A percentile compares a stretch with the other conserved stretches of the same genome.
phyloP scores from a whole-genome alignment of 1,140 invertebrate genomes.

The Formica selysi region DNA sequence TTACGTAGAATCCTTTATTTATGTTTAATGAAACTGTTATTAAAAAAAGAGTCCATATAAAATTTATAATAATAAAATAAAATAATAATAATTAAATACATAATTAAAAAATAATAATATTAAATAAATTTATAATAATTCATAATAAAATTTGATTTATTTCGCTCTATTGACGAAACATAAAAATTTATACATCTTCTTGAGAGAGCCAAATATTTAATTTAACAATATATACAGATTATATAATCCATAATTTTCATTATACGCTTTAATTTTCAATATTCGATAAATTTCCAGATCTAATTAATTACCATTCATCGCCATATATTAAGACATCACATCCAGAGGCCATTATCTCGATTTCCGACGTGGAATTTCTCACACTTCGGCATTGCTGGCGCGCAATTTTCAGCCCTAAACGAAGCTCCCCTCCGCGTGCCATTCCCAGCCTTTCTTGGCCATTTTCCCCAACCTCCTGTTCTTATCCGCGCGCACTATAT shows the following conservation, averaged over 20 bases:
- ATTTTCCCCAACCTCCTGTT: constrained; percentile 50
- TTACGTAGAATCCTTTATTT: not conserved
- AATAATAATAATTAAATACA: too few species aligned
- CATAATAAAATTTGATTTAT: not conserved
- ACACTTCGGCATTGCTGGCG: constrained; percentile 64
- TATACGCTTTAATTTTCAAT: not conserved
- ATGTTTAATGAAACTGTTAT: not conserved
- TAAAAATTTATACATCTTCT: constrained; percentile 1
- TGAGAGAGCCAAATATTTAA: constrained; percentile 1
- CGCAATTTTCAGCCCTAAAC: constrained; percentile 79
- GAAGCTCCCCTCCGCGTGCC: constrained; percentile 75
- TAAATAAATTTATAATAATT: too few species aligned
- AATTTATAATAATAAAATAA: too few species aligned
- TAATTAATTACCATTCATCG: constrained; percentile 43
- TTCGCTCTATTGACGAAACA: not conserved
- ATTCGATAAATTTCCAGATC: constrained; percentile 12
- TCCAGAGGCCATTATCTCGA: constrained; percentile 32
- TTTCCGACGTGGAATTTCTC: constrained; percentile 52
- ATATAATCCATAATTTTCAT: too few species aligned
- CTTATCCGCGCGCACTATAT: constrained; percentile 79
- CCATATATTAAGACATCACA: constrained; percentile 42
- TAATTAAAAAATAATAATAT: too few species aligned
- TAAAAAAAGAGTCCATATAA: not conserved
- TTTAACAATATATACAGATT: not conserved
- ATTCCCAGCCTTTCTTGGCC: constrained; percentile 71